Conservation (phyloP, 2,888 invertebrate genomes). For the Tetragonisca angustula region DNA sequence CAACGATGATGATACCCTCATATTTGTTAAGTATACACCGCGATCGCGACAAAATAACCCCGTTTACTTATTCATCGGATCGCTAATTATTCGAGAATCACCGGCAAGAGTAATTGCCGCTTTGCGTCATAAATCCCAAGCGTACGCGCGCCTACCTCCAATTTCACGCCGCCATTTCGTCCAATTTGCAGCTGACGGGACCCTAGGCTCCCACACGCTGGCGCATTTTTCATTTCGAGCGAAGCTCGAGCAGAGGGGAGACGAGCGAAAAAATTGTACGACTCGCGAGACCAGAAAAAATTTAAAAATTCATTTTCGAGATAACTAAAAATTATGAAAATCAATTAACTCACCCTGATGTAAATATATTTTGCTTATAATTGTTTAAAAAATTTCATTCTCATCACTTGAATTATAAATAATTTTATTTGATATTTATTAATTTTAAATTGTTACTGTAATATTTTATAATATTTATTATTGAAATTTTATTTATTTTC, state of each 20-base stretch:
- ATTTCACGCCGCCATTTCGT: slow-evolving; percentile 1
- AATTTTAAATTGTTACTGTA: too few species aligned
- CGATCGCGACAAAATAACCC: slow-evolving; percentile 10
- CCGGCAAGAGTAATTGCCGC: slow-evolving; percentile 14
- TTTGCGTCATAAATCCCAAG: slow-evolving; percentile 10
- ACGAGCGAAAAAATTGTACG: not conserved
- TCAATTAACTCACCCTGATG: too few species aligned
- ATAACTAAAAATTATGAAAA: too few species aligned
- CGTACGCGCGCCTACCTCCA: slow-evolving; percentile 1
- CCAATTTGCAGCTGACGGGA: slow-evolving; percentile 25
- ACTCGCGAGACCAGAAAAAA: slow-evolving; percentile 35
- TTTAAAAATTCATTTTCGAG: too few species aligned
- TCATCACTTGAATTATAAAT: too few species aligned
- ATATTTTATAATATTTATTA: too few species aligned
- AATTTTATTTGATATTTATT: too few species aligned
- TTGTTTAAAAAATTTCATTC: too few species aligned
- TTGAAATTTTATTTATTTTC: too few species aligned
- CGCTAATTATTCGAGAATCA: slow-evolving; percentile 20
- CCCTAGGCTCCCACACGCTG: not conserved
- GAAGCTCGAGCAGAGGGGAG: not conserved
- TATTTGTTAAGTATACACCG: slow-evolving; percentile 13
- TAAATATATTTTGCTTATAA: too few species aligned
- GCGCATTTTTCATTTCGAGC: slow-evolving; percentile 3
- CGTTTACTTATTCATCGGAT: slow-evolving; percentile 23
- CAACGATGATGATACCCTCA: not conserved